Base-by-base conservation (phyloP, 2,888 invertebrate genomes). In the Abrostola triplasia region DNA sequence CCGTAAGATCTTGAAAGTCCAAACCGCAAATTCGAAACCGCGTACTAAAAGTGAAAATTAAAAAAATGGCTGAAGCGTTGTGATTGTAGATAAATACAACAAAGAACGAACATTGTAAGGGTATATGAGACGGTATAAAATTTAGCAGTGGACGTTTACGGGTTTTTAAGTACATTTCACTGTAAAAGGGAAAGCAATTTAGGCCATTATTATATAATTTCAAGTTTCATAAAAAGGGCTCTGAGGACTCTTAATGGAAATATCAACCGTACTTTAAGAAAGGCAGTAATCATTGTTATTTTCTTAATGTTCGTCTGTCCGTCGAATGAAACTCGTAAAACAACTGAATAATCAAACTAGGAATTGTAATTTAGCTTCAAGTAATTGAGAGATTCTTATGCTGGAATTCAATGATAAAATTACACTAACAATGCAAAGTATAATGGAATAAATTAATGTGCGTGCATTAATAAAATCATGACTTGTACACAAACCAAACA, bases 161-260 rank as follows among this genome's bases (percentile, higher is more conserved):
- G 13, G 13, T 9, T 13, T 13, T 0, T 47, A 47, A 47, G 50
- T 56, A 63, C 38, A 42, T 63, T 67, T 63, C 37, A 11, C 11
- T 59, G 35, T 58, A 58, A 63, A 52, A 63, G 59, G 42, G 37
- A 64, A 67, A 67, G 67, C 60, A 60, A 70, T 70, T 70, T 64
- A 38, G 48, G 13, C 50, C 49, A 58, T 53, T 60, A 60, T 63
- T 49, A 61, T 59, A 73, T 61, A 60, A 64, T 73, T 70, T 55
- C 48, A 36, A 58, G 59, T 48, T 60, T 55, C 24, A 54, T 51
- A 57, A 65, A 70, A 57, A 54, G 8, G 36, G 10, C 50, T 44
- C 47, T 57, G 10, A 71, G 44, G 53, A 36, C 56, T 42, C 55
- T 65, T 64, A 54, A 54, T 36, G 38, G 55, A 9, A 13, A 36